phyloP scores from a whole-genome alignment of 2,113 vertebrate species.

The Athene noctua region DNA sequence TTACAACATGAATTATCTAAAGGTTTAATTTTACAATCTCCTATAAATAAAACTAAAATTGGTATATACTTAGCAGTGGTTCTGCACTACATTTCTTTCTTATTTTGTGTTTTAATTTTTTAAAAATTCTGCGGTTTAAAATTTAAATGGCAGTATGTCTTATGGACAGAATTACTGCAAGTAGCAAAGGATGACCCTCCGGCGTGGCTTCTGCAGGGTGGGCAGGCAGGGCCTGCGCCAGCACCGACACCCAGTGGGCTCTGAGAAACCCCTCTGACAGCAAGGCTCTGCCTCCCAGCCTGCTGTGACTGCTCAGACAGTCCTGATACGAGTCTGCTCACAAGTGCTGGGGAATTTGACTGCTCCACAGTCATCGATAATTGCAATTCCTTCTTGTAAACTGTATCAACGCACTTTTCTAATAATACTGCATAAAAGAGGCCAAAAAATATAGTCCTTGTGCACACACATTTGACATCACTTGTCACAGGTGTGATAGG shows the following conservation, averaged over 20 bases:
- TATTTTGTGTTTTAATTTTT: background rate
- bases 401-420: accelerated
- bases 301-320: background rate
- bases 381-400: background rate
- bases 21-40: background rate
- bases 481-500: background rate
- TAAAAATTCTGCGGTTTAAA: accelerated
- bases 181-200: accelerated
- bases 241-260: accelerated
- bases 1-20: background rate
- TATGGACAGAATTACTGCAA: accelerated
- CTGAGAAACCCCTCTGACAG: accelerated
- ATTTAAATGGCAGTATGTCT: no score
- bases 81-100: background rate
- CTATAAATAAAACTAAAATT: background rate
- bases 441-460: background rate
- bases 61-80: background rate
- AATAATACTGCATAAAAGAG: accelerated
- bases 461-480: background rate
- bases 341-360: accelerated
- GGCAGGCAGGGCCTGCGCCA: background rate
- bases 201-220: background rate
- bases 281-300: background rate
- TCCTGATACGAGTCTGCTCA: accelerated
- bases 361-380: accelerated